These are phyloP conservation scores for Stenchaetothrips biformis DNA, from an alignment of 2,888 invertebrate species.

Conservation along the genomic window DNA sequence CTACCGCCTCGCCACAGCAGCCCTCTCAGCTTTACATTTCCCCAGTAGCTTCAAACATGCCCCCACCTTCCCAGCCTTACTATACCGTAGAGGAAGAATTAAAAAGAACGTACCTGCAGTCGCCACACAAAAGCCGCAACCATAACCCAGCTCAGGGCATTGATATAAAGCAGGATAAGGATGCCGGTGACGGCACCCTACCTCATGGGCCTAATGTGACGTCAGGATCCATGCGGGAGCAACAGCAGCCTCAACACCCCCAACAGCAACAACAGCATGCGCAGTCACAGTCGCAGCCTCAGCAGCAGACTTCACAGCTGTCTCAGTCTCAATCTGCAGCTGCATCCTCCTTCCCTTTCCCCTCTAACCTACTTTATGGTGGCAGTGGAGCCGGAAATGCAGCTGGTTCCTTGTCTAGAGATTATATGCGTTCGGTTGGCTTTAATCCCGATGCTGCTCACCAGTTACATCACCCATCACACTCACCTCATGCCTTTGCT, in stretches of 20 bases:
- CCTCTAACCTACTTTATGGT: neutral
- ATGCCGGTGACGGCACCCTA: neutral
- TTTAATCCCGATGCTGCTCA: neutral
- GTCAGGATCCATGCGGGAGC: neutral
- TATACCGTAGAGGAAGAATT: conserved; percentile 19
- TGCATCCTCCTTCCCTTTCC: neutral
- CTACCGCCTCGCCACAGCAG: neutral
- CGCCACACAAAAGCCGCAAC: neutral
- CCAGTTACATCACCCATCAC: neutral
- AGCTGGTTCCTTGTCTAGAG: neutral
- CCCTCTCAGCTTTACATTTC: neutral
- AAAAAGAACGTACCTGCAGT: conserved; percentile 26
- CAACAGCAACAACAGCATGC: neutral
- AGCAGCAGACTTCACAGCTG: conserved; percentile 1
- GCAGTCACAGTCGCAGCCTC: neutral
- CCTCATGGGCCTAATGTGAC: neutral
- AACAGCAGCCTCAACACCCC: conserved; percentile 16
- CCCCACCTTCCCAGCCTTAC: neutral
- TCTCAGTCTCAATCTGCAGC: neutral
- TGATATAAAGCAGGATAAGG: neutral
- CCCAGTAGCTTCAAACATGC: neutral
- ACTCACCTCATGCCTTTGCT: neutral
- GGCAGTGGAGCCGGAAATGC: neutral
- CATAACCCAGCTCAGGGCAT: neutral
- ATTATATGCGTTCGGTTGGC: neutral